Percentiles rank a stretch among this genome's conserved stretches.
These are phyloP conservation scores for Alca torda DNA, from an alignment of 2,797 vertebrate genomes.

Conservation along the genomic window DNA sequence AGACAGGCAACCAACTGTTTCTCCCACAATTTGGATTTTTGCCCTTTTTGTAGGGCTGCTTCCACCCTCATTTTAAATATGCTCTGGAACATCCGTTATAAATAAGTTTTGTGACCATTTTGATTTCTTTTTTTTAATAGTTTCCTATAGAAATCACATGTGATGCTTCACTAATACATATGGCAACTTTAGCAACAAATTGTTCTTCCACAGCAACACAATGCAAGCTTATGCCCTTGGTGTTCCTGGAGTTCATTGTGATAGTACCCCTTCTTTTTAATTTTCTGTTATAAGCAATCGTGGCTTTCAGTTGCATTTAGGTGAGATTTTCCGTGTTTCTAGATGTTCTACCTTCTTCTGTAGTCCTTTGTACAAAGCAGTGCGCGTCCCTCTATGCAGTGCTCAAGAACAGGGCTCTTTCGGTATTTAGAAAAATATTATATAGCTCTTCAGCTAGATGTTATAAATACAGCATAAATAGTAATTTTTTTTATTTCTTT, in stretches of 20 bases:
- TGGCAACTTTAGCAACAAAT: not conserved
- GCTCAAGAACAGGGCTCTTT: not conserved
- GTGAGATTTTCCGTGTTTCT: not conserved
- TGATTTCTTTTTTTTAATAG: not conserved
- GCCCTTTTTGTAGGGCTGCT: not conserved
- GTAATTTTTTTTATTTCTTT: not conserved
- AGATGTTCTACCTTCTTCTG: not conserved
- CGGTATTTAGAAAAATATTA: not conserved
- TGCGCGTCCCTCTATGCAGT: no score
- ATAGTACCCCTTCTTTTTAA: not conserved
- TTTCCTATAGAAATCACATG: not conserved
- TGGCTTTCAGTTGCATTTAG: not conserved
- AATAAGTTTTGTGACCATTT: not conserved
- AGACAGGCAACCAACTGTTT: not conserved
- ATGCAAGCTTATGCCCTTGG: not conserved
- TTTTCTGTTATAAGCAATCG: not conserved
- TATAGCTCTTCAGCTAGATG: not conserved
- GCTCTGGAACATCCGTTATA: not conserved
- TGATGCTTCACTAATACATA: not conserved
- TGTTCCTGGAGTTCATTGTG: not conserved
- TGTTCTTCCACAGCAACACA: not conserved
- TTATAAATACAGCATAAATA: not conserved
- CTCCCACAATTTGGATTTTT: not conserved
- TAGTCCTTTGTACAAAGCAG: not conserved
- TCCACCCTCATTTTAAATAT: not conserved